Evolutionary conservation across 2,888 invertebrate species (phyloP).

Genomic region (Ophion ellenae): DNA sequence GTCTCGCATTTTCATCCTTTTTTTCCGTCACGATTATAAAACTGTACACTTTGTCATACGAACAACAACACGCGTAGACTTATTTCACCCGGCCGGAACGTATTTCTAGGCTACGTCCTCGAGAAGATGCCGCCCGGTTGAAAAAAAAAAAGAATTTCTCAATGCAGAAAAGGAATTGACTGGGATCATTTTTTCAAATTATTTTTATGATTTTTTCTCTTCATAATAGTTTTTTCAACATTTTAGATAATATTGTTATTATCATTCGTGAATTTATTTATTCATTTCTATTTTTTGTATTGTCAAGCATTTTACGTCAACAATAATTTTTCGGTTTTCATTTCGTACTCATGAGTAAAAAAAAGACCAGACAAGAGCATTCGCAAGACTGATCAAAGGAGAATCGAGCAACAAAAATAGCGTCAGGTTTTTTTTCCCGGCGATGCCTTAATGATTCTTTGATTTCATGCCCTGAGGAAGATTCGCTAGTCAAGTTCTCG

Average conservation of each 20-base stretch:
- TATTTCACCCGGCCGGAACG: neutral
- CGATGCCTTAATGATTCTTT: slow-evolving; percentile 17
- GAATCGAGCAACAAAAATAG: neutral
- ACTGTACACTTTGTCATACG: neutral
- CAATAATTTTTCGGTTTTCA: no score
- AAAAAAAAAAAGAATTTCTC: no score
- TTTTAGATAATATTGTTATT: no score
- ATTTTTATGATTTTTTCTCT: no score
- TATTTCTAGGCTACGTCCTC: neutral
- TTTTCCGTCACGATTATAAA: neutral
- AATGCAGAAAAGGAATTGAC: no score
- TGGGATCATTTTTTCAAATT: no score
- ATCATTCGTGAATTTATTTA: no score
- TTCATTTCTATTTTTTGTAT: no score
- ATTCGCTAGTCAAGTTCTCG: slow-evolving; percentile 16
- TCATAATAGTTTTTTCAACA: no score
- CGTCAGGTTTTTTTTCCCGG: neutral
- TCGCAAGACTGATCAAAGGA: neutral
- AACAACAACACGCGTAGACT: neutral
- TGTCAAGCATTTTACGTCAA: no score
- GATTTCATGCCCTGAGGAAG: slow-evolving; percentile 19
- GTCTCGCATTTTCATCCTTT: neutral
- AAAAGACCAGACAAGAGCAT: no score
- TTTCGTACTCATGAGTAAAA: no score
- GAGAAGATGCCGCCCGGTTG: neutral